Evolutionary conservation across 2,888 invertebrate genomes (phyloP), one percentile per base, ranked within the genome.

Genomic region (Cheilosia vulpina): DNA sequence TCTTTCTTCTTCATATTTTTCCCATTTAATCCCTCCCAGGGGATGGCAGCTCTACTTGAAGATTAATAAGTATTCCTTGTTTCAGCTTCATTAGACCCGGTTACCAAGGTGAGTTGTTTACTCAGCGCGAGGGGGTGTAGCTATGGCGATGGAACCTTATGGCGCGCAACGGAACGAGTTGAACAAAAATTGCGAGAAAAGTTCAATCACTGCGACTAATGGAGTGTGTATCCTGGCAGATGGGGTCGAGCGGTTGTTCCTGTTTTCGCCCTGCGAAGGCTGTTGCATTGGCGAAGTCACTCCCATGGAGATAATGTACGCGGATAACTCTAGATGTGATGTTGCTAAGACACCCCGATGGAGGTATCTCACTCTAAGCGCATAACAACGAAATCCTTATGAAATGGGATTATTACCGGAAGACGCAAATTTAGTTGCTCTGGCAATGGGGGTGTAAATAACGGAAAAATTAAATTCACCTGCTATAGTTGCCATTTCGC

Each of bases 41-140:
- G 53, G 24, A 27, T 43, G 41, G 52, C 50, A 13, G 43, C 43
- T 15, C 21, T 57, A 9, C 13, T 52, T 2, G 21, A 55, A 57
- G 63, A 73, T 75, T 84, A 83, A 84, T 79, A 84, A 79, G 73
- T 79, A 75, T 75, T 84, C 69, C 41, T 38, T 41, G 69, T 84
- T 84, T 75, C 63, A 58, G 83, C 79, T 75, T 84, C 83, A 84
- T 79, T 84, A 84, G 55, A 84, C 34, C 73, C 38, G 83, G 83
- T 75, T 75, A 45, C 83, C 65, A 79, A 69, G 75, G 83, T 75
- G 75, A 69, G 68, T 52, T 78, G 62, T 47, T 43, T 19, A 19
- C 6, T 19, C 19, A 17, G 7, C 11, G 76, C 19, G 19, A 24
- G 27, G 43, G 31, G 4, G 47, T 45, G 24, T 52, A 57, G 43